These are phyloP conservation scores for Drosophila arizonae DNA, from an alignment of 1,140 invertebrate genomes.

Conservation along the genomic window DNA sequence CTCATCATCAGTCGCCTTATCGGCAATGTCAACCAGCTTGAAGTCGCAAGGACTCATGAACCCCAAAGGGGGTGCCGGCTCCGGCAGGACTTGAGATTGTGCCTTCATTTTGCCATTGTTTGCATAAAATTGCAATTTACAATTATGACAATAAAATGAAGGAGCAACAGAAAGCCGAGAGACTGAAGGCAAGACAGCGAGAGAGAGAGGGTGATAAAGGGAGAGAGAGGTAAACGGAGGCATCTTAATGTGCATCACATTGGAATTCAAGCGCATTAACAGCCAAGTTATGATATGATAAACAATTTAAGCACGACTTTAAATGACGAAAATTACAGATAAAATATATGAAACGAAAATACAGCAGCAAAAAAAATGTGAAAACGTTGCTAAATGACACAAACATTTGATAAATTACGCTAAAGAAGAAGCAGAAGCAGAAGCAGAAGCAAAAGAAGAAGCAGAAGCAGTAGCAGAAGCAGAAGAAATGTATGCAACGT, in stretches of 20 bases:
- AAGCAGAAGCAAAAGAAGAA: neutral
- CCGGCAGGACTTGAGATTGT: neutral
- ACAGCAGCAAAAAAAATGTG: constrained; percentile 23
- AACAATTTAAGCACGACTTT: constrained; percentile 44
- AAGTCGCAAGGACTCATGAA: neutral
- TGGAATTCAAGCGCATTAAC: constrained; percentile 33
- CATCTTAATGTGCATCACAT: constrained; percentile 17
- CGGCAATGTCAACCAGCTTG: constrained; percentile 62
- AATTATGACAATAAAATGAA: constrained; percentile 73
- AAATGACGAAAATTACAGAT: constrained; percentile 48
- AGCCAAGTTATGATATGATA: constrained; percentile 31
- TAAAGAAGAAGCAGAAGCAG: neutral
- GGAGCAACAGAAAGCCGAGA: constrained; percentile 19
- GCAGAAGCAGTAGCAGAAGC: neutral
- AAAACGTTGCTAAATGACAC: constrained; percentile 74
- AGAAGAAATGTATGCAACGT: neutral
- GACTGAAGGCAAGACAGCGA: neutral
- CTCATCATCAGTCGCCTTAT: constrained; percentile 53
- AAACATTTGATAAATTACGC: constrained; percentile 75
- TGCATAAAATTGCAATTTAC: constrained; percentile 83
- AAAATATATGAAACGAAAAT: constrained; percentile 9
- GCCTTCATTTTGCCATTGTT: constrained; percentile 55
- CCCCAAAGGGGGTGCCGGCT: neutral
- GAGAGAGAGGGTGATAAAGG: neutral
- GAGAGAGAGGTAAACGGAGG: constrained; percentile 1